Percentiles rank a stretch among this genome's conserved stretches.
Evolutionary conservation across 2,888 invertebrate species (phyloP).

Genomic region (Meliscaeva auricollis): DNA sequence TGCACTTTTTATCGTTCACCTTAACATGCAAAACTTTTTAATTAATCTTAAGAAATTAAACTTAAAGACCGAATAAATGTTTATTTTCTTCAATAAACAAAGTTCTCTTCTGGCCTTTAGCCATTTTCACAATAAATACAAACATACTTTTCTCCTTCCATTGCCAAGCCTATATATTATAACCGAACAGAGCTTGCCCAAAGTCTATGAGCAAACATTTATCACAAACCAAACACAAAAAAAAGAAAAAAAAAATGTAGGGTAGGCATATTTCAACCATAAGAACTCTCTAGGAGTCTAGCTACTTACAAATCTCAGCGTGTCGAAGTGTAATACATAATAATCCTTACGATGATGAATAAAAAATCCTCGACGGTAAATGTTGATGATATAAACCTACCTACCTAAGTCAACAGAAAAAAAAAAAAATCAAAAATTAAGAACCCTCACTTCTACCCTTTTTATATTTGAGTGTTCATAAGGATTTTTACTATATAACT

Average conservation of each 20-base stretch:
- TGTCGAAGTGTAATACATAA: slow-evolving; percentile 30
- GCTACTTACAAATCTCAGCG: slow-evolving; percentile 63
- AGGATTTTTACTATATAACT: slow-evolving; percentile 51
- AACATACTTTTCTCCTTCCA: background rate
- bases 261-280: too few species aligned
- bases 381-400: slow-evolving; percentile 5
- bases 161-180: too few species aligned
- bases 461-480: slow-evolving; percentile 62
- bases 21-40: background rate
- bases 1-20: background rate
- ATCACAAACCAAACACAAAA: background rate
- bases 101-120: background rate
- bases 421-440: background rate
- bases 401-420: background rate
- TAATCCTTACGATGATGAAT: slow-evolving; percentile 43
- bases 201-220: background rate
- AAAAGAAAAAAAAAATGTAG: background rate
- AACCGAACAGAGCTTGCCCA: background rate
- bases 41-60: slow-evolving; percentile 7
- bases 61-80: background rate
- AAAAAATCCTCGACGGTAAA: slow-evolving; percentile 19
- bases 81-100: background rate
- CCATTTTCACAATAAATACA: background rate
- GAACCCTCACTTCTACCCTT: slow-evolving; percentile 46
- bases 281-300: too few species aligned